Evolutionary conservation across 2,113 vertebrate genomes (phyloP).

Genomic region (Urocynchramus pylzowi): DNA sequence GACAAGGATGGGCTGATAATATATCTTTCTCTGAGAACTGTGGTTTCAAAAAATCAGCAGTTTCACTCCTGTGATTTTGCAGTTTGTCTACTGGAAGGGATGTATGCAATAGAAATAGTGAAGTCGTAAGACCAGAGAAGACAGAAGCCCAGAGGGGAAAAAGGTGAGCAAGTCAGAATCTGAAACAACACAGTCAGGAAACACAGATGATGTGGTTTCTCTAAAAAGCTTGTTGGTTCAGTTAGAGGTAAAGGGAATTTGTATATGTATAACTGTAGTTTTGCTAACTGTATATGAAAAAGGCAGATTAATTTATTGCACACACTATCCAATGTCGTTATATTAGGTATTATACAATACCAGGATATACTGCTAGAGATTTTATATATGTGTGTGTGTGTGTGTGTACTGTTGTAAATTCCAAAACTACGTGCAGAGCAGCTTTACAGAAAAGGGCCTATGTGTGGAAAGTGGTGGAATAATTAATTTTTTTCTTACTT

Average conservation of each 20-base stretch:
- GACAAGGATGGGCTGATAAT: not conserved
- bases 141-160: not conserved
- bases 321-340: not conserved
- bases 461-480: not conserved
- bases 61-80: not conserved
- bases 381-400: not conserved
- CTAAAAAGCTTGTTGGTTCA: conserved; percentile 30
- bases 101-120: not conserved
- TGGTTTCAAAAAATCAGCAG: not conserved
- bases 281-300: not conserved
- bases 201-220: conserved; percentile 13
- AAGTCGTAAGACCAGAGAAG: not conserved
- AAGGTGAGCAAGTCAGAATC: conserved; percentile 36
- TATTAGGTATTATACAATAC: not conserved
- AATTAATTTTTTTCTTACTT: not conserved
- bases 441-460: not conserved
- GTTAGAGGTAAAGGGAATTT: not conserved
- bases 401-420: not conserved
- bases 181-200: conserved; percentile 28
- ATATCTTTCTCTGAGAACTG: not conserved
- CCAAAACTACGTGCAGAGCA: not conserved
- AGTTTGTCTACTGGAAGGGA: not conserved
- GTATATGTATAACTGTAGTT: not conserved
- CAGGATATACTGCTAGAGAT: not conserved
- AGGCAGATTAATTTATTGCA: not conserved